phyloP scores from a whole-genome alignment of 2,888 invertebrate species.

The Agelastica alni region DNA sequence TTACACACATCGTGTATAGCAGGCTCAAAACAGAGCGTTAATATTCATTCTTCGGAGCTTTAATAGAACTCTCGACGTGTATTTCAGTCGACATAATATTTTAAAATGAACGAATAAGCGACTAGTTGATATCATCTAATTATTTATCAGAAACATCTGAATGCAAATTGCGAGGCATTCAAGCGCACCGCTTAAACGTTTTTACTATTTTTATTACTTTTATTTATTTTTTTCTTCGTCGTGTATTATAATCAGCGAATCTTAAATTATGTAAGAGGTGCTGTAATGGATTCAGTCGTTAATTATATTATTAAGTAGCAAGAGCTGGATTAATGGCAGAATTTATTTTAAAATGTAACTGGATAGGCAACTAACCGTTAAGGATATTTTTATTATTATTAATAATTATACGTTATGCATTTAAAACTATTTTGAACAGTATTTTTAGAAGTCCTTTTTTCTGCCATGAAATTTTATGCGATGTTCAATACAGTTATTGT shows the following conservation, averaged over 20 bases:
- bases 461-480: too few relatives aligned
- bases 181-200: slow-evolving; percentile 15
- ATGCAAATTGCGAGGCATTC: slow-evolving; percentile 27
- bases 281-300: not conserved
- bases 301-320: not conserved
- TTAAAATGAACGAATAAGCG: slow-evolving; percentile 27
- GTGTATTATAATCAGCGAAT: slow-evolving; percentile 18
- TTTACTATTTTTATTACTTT: slow-evolving; percentile 6
- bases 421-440: too few relatives aligned
- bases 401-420: too few relatives aligned
- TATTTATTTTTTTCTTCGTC: slow-evolving; percentile 14
- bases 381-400: too few relatives aligned
- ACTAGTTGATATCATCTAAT: slow-evolving; percentile 28
- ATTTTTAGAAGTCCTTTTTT: too few relatives aligned
- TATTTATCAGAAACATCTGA: slow-evolving; percentile 29
- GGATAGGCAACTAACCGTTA: too few relatives aligned
- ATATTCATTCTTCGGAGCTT: slow-evolving; percentile 2
- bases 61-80: slow-evolving; percentile 9
- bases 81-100: slow-evolving; percentile 21
- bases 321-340: not conserved
- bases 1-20: too few relatives aligned
- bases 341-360: not conserved
- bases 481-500: too few relatives aligned
- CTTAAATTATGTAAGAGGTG: slow-evolving; percentile 19
- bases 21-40: slow-evolving; percentile 1